These are phyloP conservation scores for Artibeus jamaicensis DNA, from an alignment of 2,797 vertebrate genomes.

Conservation along the genomic window DNA sequence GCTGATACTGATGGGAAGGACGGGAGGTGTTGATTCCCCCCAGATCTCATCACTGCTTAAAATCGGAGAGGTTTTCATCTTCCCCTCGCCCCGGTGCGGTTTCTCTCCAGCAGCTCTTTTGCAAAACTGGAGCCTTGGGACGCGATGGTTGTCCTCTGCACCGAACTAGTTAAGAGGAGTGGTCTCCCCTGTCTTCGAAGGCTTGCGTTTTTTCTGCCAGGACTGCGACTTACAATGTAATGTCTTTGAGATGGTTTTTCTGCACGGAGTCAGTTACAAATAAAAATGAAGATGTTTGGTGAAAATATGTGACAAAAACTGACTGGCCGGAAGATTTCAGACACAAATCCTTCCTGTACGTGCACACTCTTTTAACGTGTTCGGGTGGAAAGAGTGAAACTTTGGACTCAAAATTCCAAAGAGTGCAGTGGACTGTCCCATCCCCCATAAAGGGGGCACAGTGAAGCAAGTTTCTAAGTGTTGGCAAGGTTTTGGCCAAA, in stretches of 20 bases:
- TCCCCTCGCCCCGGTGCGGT: neutral
- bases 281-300: neutral
- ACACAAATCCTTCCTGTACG: neutral
- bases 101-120: neutral
- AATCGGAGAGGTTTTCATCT: neutral
- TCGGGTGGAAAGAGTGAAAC: neutral
- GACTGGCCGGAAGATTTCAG: neutral
- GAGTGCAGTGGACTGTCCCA: neutral
- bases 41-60: neutral
- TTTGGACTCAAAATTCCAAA: constrained; percentile 8
- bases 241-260: neutral
- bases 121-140: neutral
- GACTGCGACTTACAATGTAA: neutral
- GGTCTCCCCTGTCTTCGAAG: neutral
- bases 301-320: neutral
- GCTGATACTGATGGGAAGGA: neutral
- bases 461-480: neutral
- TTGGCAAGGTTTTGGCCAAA: neutral
- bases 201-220: neutral
- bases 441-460: neutral
- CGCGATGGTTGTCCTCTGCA: neutral
- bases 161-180: neutral
- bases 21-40: neutral
- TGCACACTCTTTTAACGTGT: neutral
- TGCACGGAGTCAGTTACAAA: neutral